Evolutionary conservation across 2,888 invertebrate species (phyloP).

Genomic region (Dryobotodes eremita): DNA sequence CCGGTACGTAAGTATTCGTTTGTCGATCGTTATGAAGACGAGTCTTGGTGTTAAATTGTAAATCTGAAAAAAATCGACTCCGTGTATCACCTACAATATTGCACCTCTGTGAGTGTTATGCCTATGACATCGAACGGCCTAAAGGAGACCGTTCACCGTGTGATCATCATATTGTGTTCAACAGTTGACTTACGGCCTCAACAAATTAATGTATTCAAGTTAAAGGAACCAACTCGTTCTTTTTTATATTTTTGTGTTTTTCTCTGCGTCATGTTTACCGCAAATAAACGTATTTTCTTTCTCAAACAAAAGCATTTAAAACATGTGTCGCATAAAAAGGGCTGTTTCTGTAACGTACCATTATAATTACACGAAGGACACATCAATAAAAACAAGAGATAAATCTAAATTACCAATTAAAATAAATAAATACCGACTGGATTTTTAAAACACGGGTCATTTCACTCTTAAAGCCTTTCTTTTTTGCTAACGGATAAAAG

Average conservation of each 20-base stretch:
- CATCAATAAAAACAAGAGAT: conserved; percentile 3
- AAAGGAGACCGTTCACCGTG: background rate
- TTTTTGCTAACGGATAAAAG: too few relatives aligned
- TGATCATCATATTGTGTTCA: too few relatives aligned
- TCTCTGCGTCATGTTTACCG: too few relatives aligned
- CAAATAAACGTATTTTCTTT: too few relatives aligned
- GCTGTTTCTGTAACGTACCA: background rate
- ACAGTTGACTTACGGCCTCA: too few relatives aligned
- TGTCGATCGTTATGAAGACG: background rate
- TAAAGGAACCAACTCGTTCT: too few relatives aligned
- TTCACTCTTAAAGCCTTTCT: too few relatives aligned
- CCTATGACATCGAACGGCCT: background rate
- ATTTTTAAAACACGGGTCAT: too few relatives aligned
- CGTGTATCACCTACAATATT: too few relatives aligned
- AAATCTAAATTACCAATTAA: conserved; percentile 6
- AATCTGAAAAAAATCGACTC: background rate
- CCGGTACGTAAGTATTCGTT: background rate
- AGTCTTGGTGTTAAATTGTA: background rate
- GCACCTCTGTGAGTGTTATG: background rate
- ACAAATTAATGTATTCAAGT: too few relatives aligned
- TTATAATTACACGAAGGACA: background rate
- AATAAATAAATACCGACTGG: too few relatives aligned
- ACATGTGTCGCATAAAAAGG: background rate
- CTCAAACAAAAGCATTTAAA: background rate
- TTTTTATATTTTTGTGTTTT: too few relatives aligned